A percentile compares a stretch with the other conserved stretches of the same genome.
Conservation (phyloP, 2,888 invertebrate genomes). For the Arge pagana region DNA sequence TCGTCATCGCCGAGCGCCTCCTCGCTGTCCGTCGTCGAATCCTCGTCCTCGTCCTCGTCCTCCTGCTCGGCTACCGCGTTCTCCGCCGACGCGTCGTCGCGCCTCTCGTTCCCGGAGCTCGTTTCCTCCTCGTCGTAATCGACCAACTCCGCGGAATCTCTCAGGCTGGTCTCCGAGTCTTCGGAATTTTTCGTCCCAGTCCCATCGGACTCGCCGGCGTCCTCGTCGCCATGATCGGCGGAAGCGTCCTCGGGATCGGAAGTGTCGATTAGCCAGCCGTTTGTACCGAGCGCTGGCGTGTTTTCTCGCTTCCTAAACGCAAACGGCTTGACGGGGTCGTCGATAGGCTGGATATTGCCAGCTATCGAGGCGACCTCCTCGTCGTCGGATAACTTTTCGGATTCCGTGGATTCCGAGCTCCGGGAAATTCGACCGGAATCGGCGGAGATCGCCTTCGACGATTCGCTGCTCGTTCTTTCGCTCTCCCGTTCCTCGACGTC, state of each 20-base stretch:
- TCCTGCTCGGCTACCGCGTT: constrained; percentile 5
- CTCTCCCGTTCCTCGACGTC: background rate
- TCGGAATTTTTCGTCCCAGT: background rate
- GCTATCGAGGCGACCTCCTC: background rate
- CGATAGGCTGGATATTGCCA: background rate
- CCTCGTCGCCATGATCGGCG: background rate
- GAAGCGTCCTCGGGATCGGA: constrained; percentile 8
- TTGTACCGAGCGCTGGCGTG: constrained; percentile 6
- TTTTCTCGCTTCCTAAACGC: constrained; percentile 8
- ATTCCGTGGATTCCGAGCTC: no score
- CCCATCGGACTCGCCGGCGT: background rate
- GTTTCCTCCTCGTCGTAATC: background rate
- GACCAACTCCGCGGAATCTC: constrained; percentile 5
- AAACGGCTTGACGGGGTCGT: background rate
- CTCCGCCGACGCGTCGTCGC: constrained; percentile 18
- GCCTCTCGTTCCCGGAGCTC: background rate
- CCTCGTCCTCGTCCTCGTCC: constrained; percentile 6
- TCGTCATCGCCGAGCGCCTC: background rate
- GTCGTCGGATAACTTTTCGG: no score
- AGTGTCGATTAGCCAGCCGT: constrained; percentile 10
- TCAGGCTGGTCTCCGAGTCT: background rate
- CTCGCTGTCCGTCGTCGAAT: background rate
- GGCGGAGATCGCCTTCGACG: background rate
- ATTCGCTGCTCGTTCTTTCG: background rate
- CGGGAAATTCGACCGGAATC: no score